These are phyloP conservation scores for Brachypteracias leptosomus DNA, from an alignment of 2,113 vertebrate genomes.

Conservation along the genomic window DNA sequence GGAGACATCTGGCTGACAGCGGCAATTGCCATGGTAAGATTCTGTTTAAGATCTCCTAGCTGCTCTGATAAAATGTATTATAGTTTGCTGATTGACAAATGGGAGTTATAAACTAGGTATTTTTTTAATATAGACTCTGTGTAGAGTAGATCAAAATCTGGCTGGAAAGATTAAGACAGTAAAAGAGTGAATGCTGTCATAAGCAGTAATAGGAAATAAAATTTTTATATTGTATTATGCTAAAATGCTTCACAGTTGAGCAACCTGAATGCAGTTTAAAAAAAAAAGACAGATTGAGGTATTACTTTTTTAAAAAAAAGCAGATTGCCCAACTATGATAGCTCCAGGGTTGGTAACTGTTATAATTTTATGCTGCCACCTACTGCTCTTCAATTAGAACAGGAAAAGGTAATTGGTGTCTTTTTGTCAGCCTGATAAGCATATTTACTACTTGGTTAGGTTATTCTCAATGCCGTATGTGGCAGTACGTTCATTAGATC, in stretches of 20 bases:
- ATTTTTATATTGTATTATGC: background rate
- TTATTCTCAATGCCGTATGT: background rate
- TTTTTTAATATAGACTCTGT: background rate
- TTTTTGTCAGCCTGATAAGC: background rate
- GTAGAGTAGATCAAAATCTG: background rate
- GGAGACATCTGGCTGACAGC: fast-evolving
- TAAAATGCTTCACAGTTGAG: background rate
- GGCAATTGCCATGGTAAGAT: background rate
- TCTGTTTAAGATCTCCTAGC: background rate
- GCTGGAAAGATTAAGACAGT: background rate
- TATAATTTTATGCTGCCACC: slow-evolving; percentile 40
- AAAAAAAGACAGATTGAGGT: background rate
- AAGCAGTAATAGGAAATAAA: background rate
- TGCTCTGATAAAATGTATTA: background rate
- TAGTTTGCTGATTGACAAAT: background rate
- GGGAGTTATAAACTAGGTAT: background rate
- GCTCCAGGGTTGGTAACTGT: background rate
- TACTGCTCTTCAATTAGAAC: background rate
- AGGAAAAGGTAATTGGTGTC: background rate
- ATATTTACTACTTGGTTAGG: background rate
- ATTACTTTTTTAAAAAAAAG: background rate
- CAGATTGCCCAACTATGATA: background rate
- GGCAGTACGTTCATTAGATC: background rate
- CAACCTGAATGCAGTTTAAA: background rate
- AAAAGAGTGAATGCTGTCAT: background rate